A percentile compares a stretch with the other conserved stretches of the same genome.
These are phyloP conservation scores for Rhea pennata DNA, from an alignment of 2,113 vertebrate genomes.

Conservation along the genomic window DNA sequence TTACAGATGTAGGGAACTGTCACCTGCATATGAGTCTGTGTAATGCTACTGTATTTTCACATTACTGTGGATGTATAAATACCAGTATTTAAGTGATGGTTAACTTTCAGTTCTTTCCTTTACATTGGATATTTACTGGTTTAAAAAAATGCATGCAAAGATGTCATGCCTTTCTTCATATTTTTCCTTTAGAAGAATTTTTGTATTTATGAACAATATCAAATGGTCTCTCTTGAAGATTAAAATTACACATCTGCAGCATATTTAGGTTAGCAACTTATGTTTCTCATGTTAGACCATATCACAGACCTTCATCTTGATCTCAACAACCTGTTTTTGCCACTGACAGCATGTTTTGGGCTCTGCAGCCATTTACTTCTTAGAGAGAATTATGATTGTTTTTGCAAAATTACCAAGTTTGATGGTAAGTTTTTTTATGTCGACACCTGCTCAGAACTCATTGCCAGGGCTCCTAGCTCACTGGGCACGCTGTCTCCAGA, in stretches of 20 bases:
- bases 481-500: not conserved
- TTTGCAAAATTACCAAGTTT: not conserved
- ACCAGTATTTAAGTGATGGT: not conserved
- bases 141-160: not conserved
- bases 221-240: not conserved
- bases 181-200: not conserved
- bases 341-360: not conserved
- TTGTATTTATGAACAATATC: not conserved
- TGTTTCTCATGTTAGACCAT: not conserved
- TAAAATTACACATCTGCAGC: not conserved
- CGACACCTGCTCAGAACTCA: not conserved
- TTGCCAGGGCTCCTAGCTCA: not conserved
- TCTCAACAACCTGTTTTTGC: not conserved
- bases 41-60: not conserved
- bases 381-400: not conserved
- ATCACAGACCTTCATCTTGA: not conserved
- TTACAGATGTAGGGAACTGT: not conserved
- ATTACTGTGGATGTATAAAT: not conserved
- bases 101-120: not conserved
- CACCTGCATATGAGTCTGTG: not conserved
- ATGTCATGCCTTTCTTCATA: accelerated
- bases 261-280: not conserved
- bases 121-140: not conserved
- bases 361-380: not conserved
- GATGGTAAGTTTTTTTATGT: not conserved